Evolutionary conservation across 2,888 invertebrate species (phyloP), one percentile per base, ranked within the genome.

Genomic region (Stegana nigrithorax): DNA sequence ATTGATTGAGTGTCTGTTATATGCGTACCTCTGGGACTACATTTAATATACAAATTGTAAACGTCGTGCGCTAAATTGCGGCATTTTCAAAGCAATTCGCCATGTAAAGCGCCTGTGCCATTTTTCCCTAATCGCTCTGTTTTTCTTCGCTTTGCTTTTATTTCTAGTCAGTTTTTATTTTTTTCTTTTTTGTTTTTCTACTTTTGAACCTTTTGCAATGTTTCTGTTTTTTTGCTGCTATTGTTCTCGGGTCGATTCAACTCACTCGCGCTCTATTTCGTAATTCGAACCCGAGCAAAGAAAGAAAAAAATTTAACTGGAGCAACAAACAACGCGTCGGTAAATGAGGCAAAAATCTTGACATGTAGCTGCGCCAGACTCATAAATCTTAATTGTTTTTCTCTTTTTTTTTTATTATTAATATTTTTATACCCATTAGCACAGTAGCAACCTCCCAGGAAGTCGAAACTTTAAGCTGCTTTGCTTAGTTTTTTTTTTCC

Each of bases 91-190:
- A 74, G 64, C n/a, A 58, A 44, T 51, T 51, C 44, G 71, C 60
- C 68, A 67, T 68, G 66, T 73, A 68, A 68, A 73, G 68, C 59
- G 59, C 63, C 64, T 76, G 72, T 74, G 74, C 74, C n/a, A n/a
- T n/a, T n/a, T n/a, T n/a, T n/a, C n/a, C n/a, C n/a, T n/a, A n/a
- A n/a, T n/a, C n/a, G n/a, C n/a, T n/a, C n/a, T n/a, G n/a, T n/a
- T n/a, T n/a, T 74, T 67, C 47, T 47, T 21, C 25, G 21, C 17
- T 47, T 56, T 36, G 36, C 36, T 56, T 55, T 55, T 36, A 14
- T 21, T 14, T 10, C 10, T 17, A 10, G 12, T 4, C 47, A 25
- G 12, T 19, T 25, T n/a, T 17, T 39, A 36, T 39, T 21, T 36
- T n/a, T 10, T 10, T 32, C n/a, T 39, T 29, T 7, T 6, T n/a